Conservation (phyloP, 2,113 vertebrate genomes). For the Syngnathoides biaculeatus region DNA sequence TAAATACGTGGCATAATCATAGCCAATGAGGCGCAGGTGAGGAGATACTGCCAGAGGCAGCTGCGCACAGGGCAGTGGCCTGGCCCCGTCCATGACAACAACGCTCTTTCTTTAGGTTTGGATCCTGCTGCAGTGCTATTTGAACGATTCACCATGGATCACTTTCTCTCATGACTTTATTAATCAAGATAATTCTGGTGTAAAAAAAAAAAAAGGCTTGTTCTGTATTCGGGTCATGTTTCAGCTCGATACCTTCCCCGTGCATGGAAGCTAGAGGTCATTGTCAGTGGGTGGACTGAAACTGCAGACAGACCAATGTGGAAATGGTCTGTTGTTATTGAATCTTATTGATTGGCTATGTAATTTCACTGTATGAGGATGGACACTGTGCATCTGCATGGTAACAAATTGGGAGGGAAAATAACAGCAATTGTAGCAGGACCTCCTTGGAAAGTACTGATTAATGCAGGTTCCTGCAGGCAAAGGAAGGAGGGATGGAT, state of each 20-base stretch:
- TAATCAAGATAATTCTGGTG: not conserved
- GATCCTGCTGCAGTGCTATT: not conserved
- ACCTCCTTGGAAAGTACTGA: slow-evolving; percentile 49
- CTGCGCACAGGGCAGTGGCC: no score
- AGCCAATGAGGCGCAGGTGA: no score
- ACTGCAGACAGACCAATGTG: slow-evolving; percentile 40
- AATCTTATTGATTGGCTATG: slow-evolving; percentile 38
- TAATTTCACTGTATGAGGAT: slow-evolving; percentile 44
- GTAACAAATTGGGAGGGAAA: slow-evolving; percentile 51
- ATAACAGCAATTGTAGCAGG: slow-evolving; percentile 44
- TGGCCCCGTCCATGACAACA: no score
- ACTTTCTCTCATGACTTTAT: not conserved
- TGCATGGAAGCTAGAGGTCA: slow-evolving; percentile 36
- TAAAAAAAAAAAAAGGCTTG: not conserved
- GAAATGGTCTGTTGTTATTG: slow-evolving; percentile 49
- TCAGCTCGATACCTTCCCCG: slow-evolving; percentile 13
- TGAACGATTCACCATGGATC: not conserved
- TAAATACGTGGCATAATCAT: no score
- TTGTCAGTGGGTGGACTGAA: slow-evolving; percentile 37
- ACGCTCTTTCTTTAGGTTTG: not conserved
- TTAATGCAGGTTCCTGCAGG: slow-evolving; percentile 64
- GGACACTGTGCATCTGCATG: slow-evolving; percentile 55
- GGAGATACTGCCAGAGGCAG: no score
- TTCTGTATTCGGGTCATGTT: not conserved
- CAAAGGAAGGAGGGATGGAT: slow-evolving; percentile 57